These are phyloP conservation scores for Leuciscus idus DNA, from an alignment of 2,113 vertebrate genomes.

Conservation along the genomic window DNA sequence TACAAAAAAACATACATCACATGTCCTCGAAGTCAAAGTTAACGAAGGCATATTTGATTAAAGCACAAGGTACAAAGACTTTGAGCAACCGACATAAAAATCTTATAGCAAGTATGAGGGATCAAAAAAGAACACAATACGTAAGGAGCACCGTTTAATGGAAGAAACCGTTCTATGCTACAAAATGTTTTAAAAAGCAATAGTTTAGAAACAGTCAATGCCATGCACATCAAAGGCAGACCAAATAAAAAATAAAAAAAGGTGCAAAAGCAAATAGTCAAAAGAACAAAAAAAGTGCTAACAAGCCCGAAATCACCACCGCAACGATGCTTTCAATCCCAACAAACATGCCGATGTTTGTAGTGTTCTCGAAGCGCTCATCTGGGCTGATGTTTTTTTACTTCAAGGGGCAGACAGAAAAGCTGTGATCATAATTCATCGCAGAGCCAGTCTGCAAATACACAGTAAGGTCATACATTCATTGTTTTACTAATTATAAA, in stretches of 20 bases:
- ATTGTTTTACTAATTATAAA: slow-evolving; percentile 28
- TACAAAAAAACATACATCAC: slow-evolving; percentile 10
- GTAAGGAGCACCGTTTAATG: slow-evolving; percentile 54
- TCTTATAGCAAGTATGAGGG: neutral
- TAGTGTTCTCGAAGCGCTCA: neutral
- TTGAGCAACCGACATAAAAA: slow-evolving; percentile 23
- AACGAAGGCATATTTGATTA: slow-evolving; percentile 41
- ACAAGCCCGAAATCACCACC: slow-evolving; percentile 63
- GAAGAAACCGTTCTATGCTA: slow-evolving; percentile 65
- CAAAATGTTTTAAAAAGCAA: slow-evolving; percentile 45
- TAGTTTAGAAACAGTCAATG: slow-evolving; percentile 59
- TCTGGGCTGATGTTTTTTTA: neutral
- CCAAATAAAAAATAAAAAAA: slow-evolving; percentile 46
- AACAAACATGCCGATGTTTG: neutral
- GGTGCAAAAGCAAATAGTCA: slow-evolving; percentile 68
- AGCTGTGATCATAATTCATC: slow-evolving; percentile 15
- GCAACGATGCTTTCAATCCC: slow-evolving; percentile 62
- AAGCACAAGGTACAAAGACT: slow-evolving; percentile 46
- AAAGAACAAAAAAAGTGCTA: slow-evolving; percentile 45
- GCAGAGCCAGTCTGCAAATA: slow-evolving; percentile 63
- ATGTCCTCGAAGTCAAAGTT: neutral
- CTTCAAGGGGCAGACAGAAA: slow-evolving; percentile 3
- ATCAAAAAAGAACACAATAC: slow-evolving; percentile 53
- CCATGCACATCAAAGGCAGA: slow-evolving; percentile 52
- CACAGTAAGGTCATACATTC: slow-evolving; percentile 39